Base-by-base conservation (phyloP, 2,888 invertebrate species). In the Dione vanillae region DNA sequence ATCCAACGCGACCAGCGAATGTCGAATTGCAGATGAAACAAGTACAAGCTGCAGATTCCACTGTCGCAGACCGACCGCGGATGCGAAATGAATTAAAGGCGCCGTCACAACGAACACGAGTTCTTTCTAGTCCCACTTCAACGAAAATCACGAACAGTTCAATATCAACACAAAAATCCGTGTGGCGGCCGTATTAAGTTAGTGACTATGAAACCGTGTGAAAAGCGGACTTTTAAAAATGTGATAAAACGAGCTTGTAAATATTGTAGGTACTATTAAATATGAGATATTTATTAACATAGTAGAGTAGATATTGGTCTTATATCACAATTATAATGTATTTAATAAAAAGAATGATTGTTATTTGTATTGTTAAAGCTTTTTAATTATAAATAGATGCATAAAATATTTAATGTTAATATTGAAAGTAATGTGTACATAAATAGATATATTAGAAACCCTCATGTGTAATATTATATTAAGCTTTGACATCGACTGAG, bases 171-270 rank as follows among this genome's bases (percentile, higher is more conserved):
- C 94, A 95, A 72, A 96, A 96, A 91, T 94, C 95, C 14, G 96
- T 96, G 43, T 96, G 96, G 96, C 90, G 96, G 80, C 96, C 96
- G 69, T 96, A 96, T 93, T 96, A 94, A 92, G 85, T 77, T 84
- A 83, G 79, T 77, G 77, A 76, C 67, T 69, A 75, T 73, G 72
- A 74, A 56, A 82, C 84, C 85, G 83, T 79, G 79, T 77, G 72
- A 70, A 54, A 56, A 58, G 73, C 80, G 81, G 85, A 85, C 82
- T 80, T 82, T 84, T 9, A 75, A 87, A 92, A 91, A 90, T 93
- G 93, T 93, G 93, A 93, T 93, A 93, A 88, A 85, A 83, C 84
- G 92, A 93, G 92, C 92, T 92, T 92, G 92, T 93, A 92, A 83
- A 92, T 92, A 92, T 73, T 77, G 75, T 75, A 78, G 72, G 64